Conservation (phyloP, 2,797 vertebrate species). For the Neosalanx taihuensis region DNA sequence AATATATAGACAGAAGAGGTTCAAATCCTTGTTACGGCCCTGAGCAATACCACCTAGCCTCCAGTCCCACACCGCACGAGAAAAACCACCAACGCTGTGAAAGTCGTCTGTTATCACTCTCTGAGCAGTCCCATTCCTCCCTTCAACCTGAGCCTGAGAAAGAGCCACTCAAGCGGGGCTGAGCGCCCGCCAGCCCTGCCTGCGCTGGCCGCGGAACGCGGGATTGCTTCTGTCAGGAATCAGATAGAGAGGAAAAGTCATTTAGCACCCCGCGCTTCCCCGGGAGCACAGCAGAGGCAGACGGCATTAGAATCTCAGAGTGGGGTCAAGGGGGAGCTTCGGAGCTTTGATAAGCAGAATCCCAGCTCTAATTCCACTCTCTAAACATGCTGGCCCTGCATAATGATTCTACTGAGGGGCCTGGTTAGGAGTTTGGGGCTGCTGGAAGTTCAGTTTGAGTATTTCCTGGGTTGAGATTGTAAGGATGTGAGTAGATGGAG, state of each 20-base stretch:
- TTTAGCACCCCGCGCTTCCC: slow-evolving; percentile 51
- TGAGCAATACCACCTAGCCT: too few species aligned
- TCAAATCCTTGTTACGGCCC: too few species aligned
- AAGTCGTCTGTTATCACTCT: slow-evolving; percentile 17
- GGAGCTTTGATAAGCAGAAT: slow-evolving; percentile 57
- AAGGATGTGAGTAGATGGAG: background rate
- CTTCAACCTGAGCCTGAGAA: slow-evolving; percentile 20
- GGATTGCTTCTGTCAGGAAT: slow-evolving; percentile 64
- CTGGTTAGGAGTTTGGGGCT: slow-evolving; percentile 21
- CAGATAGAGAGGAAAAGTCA: slow-evolving; percentile 52
- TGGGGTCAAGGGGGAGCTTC: slow-evolving; percentile 56
- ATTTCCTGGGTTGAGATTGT: slow-evolving; percentile 24
- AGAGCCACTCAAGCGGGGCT: slow-evolving; percentile 36
- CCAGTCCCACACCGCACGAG: background rate
- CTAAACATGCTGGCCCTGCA: slow-evolving; percentile 16
- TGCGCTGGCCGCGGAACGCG: slow-evolving; percentile 39
- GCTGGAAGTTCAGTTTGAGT: slow-evolving; percentile 7
- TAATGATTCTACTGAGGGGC: slow-evolving; percentile 35
- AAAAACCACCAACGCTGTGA: slow-evolving; percentile 1
- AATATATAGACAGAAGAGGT: too few species aligned
- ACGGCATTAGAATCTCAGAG: slow-evolving; percentile 59
- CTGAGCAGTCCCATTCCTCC: slow-evolving; percentile 14
- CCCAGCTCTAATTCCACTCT: slow-evolving; percentile 51
- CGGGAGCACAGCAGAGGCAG: slow-evolving; percentile 40
- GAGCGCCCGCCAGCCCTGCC: slow-evolving; percentile 26